phyloP scores from a whole-genome alignment of 2,113 vertebrate genomes.

The Leptobrachium leishanense region DNA sequence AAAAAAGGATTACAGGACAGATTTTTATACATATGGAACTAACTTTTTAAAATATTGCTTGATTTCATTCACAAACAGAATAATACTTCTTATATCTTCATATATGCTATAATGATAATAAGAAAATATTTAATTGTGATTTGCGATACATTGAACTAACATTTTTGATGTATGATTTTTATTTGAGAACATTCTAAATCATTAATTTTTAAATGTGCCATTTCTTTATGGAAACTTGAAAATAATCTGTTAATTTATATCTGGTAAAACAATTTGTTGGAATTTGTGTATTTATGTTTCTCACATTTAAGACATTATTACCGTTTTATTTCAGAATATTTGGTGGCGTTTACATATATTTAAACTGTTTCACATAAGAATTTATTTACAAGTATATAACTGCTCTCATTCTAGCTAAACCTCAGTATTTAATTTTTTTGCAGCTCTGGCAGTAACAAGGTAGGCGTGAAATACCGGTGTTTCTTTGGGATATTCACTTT shows the following conservation, averaged over 20 bases:
- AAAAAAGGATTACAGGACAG: slow-evolving; percentile 8
- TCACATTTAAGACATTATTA: not conserved
- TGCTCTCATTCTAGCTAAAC: not conserved
- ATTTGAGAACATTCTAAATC: slow-evolving; percentile 1
- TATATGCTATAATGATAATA: not conserved
- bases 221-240: slow-evolving; percentile 7
- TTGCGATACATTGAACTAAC: too few relatives aligned
- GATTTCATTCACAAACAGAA: too few relatives aligned
- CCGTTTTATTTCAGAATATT: not conserved
- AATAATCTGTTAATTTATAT: not conserved
- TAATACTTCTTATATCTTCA: not conserved
- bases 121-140: too few relatives aligned
- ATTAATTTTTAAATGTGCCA: slow-evolving; percentile 27
- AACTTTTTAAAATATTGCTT: not conserved
- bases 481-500: too few relatives aligned
- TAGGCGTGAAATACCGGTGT: too few relatives aligned
- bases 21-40: slow-evolving; percentile 3
- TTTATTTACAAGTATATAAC: not conserved
- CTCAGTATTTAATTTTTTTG: not conserved
- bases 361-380: not conserved
- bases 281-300: slow-evolving; percentile 18
- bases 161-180: not conserved
- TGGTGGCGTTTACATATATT: not conserved
- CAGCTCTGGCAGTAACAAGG: too few relatives aligned
- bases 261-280: not conserved